Conservation (phyloP, 2,797 vertebrate species). For the Periophthalmus magnuspinnatus region DNA sequence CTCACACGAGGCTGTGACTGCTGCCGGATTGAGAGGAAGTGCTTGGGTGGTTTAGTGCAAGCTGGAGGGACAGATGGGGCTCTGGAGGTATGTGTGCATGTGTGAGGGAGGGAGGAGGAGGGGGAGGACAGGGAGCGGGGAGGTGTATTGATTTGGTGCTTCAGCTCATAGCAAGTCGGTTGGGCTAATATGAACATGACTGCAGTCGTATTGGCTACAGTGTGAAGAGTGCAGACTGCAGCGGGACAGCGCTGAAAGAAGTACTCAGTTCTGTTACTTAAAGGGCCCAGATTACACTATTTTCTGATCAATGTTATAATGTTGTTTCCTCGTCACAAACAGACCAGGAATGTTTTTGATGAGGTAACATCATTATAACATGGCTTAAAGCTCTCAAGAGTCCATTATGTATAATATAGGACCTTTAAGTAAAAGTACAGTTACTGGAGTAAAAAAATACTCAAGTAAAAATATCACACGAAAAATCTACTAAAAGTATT, state of each 20-base stretch:
- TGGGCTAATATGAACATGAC: slow-evolving; percentile 43
- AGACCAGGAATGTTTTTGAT: no score
- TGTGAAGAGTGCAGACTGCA: slow-evolving; percentile 22
- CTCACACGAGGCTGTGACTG: slow-evolving; percentile 49
- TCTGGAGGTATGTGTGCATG: slow-evolving; percentile 19
- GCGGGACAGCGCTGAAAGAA: slow-evolving; percentile 1
- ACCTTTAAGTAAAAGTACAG: no score
- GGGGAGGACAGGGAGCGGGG: slow-evolving; percentile 16
- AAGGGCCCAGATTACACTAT: no score
- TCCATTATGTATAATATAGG: no score
- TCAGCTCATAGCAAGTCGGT: slow-evolving; percentile 38
- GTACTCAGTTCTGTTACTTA: not conserved
- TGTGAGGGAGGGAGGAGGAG: slow-evolving; percentile 25
- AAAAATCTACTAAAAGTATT: no score
- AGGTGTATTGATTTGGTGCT: slow-evolving; percentile 49
- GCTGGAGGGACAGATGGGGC: slow-evolving; percentile 40
- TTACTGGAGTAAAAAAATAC: no score
- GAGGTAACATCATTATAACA: no score
- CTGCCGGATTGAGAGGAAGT: slow-evolving; percentile 59
- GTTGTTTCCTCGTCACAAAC: no score
- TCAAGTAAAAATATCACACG: no score
- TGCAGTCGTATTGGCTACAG: slow-evolving; percentile 38
- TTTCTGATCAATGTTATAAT: no score
- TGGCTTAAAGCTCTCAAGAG: no score
- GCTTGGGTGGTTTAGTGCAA: slow-evolving; percentile 65